These are phyloP conservation scores for Hemicrepidius hirtus DNA, from an alignment of 2,888 invertebrate genomes.

Conservation along the genomic window DNA sequence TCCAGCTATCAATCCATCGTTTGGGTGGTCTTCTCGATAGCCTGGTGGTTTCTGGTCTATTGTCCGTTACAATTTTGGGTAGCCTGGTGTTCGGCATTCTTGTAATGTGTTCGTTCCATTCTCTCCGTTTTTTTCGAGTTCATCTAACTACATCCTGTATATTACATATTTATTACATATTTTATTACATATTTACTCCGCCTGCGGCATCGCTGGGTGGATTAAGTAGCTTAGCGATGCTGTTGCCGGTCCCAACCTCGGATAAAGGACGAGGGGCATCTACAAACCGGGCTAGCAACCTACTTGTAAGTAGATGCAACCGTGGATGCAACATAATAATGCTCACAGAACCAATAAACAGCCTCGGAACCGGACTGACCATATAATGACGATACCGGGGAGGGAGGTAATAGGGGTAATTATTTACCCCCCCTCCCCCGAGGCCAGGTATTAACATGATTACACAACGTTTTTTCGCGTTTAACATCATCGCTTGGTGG, in stretches of 20 bases:
- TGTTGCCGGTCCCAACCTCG: neutral
- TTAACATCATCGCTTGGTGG: no score
- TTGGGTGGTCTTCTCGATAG: slow-evolving; percentile 9
- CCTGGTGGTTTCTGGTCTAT: slow-evolving; percentile 6
- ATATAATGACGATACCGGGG: neutral
- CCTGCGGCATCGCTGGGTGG: no score
- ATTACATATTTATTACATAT: neutral
- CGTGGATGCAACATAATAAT: neutral
- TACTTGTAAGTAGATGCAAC: no score
- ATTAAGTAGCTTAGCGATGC: neutral
- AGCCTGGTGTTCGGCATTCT: no score
- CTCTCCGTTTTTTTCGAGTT: neutral
- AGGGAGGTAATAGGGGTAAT: no score
- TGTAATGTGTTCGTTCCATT: no score
- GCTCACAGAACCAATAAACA: slow-evolving; percentile 2
- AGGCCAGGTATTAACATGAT: no score
- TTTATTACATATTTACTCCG: neutral
- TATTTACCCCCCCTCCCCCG: no score
- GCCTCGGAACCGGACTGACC: neutral
- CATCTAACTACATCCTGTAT: neutral
- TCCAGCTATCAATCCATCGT: slow-evolving; percentile 16
- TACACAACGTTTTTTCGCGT: no score
- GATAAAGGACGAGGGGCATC: neutral
- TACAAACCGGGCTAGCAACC: neutral
- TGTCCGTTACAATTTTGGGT: slow-evolving; percentile 15